These are phyloP conservation scores for Leptodirus hochenwartii DNA, from an alignment of 2,888 invertebrate species.

Conservation along the genomic window DNA sequence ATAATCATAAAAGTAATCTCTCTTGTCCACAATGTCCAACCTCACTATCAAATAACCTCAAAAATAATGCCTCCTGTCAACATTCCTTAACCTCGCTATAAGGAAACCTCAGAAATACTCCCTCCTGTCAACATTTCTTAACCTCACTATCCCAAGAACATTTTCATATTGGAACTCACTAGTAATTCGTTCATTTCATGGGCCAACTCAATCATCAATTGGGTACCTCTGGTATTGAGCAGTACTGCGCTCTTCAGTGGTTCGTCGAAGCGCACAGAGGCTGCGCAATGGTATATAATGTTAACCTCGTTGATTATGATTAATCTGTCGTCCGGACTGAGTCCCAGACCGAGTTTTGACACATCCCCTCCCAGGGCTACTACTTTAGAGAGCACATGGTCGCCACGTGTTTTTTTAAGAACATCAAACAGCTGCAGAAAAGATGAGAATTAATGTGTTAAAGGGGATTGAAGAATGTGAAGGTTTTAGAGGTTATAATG, in stretches of 20 bases:
- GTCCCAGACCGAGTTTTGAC: conserved; percentile 41
- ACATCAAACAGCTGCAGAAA: conserved; percentile 61
- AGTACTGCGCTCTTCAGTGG: conserved; percentile 74
- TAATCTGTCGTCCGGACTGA: conserved; percentile 41
- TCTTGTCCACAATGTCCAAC: too few species aligned
- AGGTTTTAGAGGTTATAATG: conserved; percentile 1
- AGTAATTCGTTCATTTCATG: conserved; percentile 56
- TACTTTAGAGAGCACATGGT: conserved; percentile 40
- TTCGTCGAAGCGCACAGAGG: conserved; percentile 75
- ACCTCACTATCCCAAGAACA: too few species aligned
- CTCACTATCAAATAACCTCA: too few species aligned
- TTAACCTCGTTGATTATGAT: conserved; percentile 45
- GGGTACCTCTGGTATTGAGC: conserved; percentile 83
- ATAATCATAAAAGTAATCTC: too few species aligned
- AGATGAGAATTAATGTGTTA: too few species aligned
- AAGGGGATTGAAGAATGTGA: too few species aligned
- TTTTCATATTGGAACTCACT: too few species aligned
- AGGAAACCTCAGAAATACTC: too few species aligned
- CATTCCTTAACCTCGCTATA: too few species aligned
- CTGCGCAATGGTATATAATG: conserved; percentile 73
- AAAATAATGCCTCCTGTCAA: too few species aligned
- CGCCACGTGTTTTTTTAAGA: conserved; percentile 43
- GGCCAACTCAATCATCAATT: conserved; percentile 68
- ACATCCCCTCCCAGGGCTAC: conserved; percentile 57
- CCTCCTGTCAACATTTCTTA: too few species aligned